Conservation (phyloP, 2,888 invertebrate genomes). For the Euzetes globulus region DNA sequence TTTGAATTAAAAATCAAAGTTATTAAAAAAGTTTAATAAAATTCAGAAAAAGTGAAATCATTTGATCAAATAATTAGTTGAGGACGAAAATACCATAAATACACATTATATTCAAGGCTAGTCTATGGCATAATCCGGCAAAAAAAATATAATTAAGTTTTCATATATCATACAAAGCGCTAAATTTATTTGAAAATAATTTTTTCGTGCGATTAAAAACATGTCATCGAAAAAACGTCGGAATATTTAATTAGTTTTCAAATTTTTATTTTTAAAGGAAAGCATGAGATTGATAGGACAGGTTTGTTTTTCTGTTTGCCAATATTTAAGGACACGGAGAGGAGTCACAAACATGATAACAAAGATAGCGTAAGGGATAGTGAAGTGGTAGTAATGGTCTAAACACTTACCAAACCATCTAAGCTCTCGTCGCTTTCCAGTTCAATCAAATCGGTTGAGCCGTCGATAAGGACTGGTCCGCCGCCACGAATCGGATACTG, state of each 20-base stretch:
- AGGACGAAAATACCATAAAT: neutral
- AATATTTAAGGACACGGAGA: neutral
- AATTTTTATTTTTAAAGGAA: neutral
- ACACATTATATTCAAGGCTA: neutral
- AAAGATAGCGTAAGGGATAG: neutral
- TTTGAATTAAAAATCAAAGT: neutral
- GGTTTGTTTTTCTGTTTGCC: neutral
- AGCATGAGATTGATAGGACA: no score
- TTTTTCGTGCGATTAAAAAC: no score
- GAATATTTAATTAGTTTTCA: neutral
- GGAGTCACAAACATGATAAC: neutral
- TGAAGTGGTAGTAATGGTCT: neutral
- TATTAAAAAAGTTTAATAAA: no score
- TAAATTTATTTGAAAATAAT: no score
- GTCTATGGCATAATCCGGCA: neutral
- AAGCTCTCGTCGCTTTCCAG: slow-evolving; percentile 22
- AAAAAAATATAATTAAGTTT: no score
- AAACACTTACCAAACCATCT: slow-evolving; percentile 6
- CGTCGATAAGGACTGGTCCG: slow-evolving; percentile 23
- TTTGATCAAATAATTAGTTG: neutral
- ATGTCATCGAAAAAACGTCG: no score
- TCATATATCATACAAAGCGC: no score
- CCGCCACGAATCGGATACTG: slow-evolving; percentile 12
- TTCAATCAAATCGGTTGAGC: slow-evolving; percentile 22
- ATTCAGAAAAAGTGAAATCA: no score